Conservation (phyloP, 2,113 vertebrate species). For the Delphinus delphis region DNA sequence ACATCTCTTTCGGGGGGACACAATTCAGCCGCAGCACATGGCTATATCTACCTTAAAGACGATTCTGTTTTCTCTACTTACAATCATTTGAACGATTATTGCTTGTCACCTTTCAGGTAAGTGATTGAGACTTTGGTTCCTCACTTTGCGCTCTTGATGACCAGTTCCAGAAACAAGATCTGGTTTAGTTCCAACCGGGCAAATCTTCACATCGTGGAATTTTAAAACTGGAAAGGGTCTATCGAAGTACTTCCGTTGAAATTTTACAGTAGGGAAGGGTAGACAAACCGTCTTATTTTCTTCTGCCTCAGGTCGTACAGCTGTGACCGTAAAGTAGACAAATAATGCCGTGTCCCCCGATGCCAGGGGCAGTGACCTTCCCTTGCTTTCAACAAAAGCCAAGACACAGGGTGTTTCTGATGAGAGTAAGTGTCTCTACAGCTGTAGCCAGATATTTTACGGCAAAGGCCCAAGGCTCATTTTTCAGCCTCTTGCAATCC, state of each 20-base stretch:
- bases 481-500: not conserved
- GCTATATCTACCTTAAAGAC: not conserved
- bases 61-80: not conserved
- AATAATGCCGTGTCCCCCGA: not conserved
- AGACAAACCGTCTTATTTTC: not conserved
- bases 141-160: not conserved
- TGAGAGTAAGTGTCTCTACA: not conserved
- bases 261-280: not conserved
- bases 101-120: not conserved
- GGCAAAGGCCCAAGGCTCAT: not conserved
- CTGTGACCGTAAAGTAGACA: not conserved
- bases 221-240: not conserved
- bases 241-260: not conserved
- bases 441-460: not conserved
- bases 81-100: not conserved
- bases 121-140: not conserved
- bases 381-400: not conserved
- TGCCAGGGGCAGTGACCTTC: not conserved
- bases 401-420: not conserved
- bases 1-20: not conserved
- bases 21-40: not conserved
- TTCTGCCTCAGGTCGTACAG: not conserved
- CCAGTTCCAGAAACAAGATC: not conserved
- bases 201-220: not conserved
- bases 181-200: not conserved